These are phyloP conservation scores for Drosophila persimilis DNA, from an alignment of 1,140 invertebrate genomes.

Conservation along the genomic window DNA sequence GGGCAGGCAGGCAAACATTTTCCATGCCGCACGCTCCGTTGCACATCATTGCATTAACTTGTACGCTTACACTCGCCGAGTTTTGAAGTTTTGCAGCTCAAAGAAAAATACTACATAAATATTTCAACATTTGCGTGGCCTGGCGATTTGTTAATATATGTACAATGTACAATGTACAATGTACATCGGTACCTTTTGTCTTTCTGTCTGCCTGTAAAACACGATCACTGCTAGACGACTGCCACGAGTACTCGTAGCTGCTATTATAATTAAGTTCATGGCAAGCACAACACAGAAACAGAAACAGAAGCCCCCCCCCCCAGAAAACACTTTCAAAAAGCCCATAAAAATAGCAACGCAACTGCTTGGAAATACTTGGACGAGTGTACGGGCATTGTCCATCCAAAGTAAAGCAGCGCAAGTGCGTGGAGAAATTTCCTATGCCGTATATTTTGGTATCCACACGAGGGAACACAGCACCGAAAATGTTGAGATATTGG, in stretches of 20 bases:
- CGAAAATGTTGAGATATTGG: no score
- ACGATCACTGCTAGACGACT: slow-evolving; percentile 29
- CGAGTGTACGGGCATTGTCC: background rate
- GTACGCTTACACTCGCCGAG: slow-evolving; percentile 35
- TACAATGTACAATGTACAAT: background rate
- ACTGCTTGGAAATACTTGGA: slow-evolving; percentile 12
- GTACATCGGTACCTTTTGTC: no score
- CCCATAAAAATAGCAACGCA: slow-evolving; percentile 60
- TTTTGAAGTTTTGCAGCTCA: no score
- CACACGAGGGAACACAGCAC: no score
- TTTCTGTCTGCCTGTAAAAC: slow-evolving; percentile 27
- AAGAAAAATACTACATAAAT: slow-evolving; percentile 40
- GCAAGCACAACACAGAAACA: slow-evolving; percentile 5
- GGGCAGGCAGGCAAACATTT: slow-evolving; percentile 36
- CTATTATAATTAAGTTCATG: slow-evolving; percentile 71
- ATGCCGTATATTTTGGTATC: background rate
- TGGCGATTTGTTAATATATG: slow-evolving; percentile 45
- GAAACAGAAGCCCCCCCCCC: no score
- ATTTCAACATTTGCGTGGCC: slow-evolving; percentile 37
- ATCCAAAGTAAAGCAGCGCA: slow-evolving; percentile 47
- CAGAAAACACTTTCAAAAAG: slow-evolving; percentile 55
- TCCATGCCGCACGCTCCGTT: slow-evolving; percentile 66
- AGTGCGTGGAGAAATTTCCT: slow-evolving; percentile 60
- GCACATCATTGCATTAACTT: slow-evolving; percentile 68
- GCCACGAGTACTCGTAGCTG: slow-evolving; percentile 6